Evolutionary conservation across 2,888 invertebrate species (phyloP).

Genomic region (Pristionchus fissidentatus): DNA sequence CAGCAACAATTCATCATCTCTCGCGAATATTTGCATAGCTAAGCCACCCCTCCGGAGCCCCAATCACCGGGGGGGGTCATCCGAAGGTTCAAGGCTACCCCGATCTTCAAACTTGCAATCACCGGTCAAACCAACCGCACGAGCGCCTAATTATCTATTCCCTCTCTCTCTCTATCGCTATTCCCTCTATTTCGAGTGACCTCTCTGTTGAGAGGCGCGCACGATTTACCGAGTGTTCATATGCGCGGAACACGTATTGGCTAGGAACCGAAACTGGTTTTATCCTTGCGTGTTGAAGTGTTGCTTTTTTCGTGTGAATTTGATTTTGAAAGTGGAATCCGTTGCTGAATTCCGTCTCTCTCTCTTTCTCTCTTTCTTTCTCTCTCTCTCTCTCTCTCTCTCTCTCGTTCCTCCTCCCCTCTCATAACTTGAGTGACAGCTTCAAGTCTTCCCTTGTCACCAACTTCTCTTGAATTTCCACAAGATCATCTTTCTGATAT

Average conservation of each 20-base stretch:
- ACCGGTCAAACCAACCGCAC: no score
- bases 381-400: not conserved
- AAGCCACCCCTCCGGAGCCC: not conserved
- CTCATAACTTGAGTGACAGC: constrained; percentile 21
- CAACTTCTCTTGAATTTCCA: not conserved
- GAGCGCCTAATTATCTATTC: no score
- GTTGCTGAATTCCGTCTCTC: not conserved
- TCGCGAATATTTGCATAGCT: constrained; percentile 29
- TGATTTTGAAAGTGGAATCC: no score
- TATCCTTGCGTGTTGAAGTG: no score
- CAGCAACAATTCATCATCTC: constrained; percentile 34
- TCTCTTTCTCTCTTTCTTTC: not conserved
- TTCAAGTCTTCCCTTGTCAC: constrained; percentile 20
- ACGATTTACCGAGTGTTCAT: no score
- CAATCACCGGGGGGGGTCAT: no score
- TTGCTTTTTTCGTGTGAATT: no score
- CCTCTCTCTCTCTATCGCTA: no score
- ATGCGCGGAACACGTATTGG: no score
- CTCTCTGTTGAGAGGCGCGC: no score
- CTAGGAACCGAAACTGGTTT: not conserved
- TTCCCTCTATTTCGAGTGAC: no score
- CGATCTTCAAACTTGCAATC: not conserved
- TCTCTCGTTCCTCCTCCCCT: not conserved
- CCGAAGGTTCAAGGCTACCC: constrained; percentile 28
- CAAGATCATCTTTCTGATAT: constrained; percentile 5